Base-by-base conservation (phyloP, 2,797 vertebrate genomes). In the Chlorospingus semifuscus region DNA sequence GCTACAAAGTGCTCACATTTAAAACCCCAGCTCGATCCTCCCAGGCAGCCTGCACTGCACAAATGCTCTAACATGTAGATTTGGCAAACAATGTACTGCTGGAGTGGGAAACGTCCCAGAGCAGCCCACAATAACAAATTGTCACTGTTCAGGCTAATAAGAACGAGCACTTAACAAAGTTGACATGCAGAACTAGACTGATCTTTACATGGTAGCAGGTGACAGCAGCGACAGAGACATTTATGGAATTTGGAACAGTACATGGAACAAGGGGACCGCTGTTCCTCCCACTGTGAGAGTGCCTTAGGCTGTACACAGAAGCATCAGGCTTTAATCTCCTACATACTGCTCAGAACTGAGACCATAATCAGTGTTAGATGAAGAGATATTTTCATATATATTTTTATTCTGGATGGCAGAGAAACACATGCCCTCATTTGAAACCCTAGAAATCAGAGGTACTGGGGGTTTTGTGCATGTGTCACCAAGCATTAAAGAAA, bases 231-330 rank as follows among this genome's bases (percentile, higher is more conserved):
- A 91, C 77, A 96, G 66, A 96, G 87, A 88, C 56, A 22, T 77
- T 88, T 69, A 63, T 42, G 59, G 92, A 88, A 91, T 81, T 88
- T 90, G 93, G 95, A 97, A 79, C 87, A 42, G 47, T 39, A 69
- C 92, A 91, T 17, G 86, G 95, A 97, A 95, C 93, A 94, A 91
- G 93, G 89, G 94, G 87, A 91, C 87, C 0, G 17, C 87, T 3
- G 1, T 88, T 90, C 63, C 87, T 96, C 92, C 85, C 69, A 53
- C 94, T 83, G 95, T 53, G 89, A 93, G 81, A 94, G 77, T 87
- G 96, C 95, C 96, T 96, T 81, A 96, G 96, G 96, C 95, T 89
- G 93, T 95, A 89, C 94, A 94, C 60, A 77, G 49, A 55, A 94
- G 63, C 77, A 91, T 81, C 85, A 86, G 91, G 83, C 95, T 97